Evolutionary conservation across 2,888 invertebrate species (phyloP).

Genomic region (Eristalis arbustorum): DNA sequence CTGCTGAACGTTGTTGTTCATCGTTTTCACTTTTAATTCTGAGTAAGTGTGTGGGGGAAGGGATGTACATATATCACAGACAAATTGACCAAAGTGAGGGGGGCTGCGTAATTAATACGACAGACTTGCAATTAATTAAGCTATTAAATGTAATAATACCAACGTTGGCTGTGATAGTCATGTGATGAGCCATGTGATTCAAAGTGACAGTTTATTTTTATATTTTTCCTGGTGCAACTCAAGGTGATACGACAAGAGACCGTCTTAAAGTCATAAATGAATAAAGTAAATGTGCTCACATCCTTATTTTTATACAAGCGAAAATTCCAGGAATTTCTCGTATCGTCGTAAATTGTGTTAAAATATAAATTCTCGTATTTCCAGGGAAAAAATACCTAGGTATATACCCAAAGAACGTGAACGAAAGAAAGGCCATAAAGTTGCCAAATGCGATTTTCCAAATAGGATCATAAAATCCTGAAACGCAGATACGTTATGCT

Average conservation of each 20-base stretch:
- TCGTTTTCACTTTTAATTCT: conserved; percentile 22
- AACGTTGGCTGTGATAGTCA: neutral
- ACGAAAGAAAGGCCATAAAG: conserved; percentile 17
- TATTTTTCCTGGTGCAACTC: neutral
- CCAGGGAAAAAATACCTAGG: neutral
- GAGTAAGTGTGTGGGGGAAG: conserved; percentile 55
- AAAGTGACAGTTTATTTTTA: neutral
- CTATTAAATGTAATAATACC: conserved; percentile 6
- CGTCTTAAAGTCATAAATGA: neutral
- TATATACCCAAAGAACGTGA: neutral
- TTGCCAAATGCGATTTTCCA: conserved; percentile 15
- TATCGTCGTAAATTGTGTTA: neutral
- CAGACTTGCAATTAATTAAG: conserved; percentile 5
- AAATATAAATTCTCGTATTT: neutral
- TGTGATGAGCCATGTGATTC: neutral
- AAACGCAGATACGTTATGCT: neutral
- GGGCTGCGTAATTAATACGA: neutral
- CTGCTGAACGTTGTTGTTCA: neutral
- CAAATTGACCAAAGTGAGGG: conserved; percentile 13
- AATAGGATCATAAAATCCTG: conserved; percentile 24
- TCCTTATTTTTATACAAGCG: neutral
- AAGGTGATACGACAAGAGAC: neutral
- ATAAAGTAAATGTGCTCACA: conserved; percentile 1
- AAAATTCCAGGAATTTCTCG: neutral
- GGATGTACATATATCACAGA: conserved; percentile 4